These are phyloP conservation scores for Fregata magnificens DNA, from an alignment of 2,113 vertebrate genomes.

Conservation along the genomic window DNA sequence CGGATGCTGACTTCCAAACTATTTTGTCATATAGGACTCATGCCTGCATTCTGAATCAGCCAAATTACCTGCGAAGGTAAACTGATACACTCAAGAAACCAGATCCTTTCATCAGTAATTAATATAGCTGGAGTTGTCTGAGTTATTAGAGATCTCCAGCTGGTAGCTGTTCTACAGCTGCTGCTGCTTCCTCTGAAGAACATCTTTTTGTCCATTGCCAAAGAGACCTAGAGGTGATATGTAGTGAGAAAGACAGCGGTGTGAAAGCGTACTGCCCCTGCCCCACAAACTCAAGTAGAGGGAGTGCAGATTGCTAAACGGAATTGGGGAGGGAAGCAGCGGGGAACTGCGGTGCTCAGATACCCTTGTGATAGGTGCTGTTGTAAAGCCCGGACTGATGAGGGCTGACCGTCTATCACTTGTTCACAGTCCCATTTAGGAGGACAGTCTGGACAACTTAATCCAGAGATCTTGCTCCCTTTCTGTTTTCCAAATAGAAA, in stretches of 20 bases:
- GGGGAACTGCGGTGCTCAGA: not conserved
- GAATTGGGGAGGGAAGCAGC: not conserved
- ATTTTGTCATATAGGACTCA: not conserved
- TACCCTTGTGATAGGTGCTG: not conserved
- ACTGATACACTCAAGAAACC: not conserved
- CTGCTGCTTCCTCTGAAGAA: not conserved
- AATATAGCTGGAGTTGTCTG: accelerated
- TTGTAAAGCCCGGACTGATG: accelerated
- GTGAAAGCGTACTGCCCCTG: no score
- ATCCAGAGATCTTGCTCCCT: not conserved
- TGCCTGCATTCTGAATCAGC: not conserved
- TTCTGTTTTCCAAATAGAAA: not conserved
- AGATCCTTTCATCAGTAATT: not conserved
- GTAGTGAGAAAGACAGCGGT: not conserved
- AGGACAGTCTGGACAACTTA: not conserved
- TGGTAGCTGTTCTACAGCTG: not conserved
- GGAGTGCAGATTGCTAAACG: not conserved
- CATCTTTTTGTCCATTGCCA: not conserved
- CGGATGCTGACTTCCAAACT: not conserved
- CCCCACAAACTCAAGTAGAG: accelerated
- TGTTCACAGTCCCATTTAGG: not conserved
- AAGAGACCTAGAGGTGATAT: not conserved
- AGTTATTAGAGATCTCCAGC: not conserved
- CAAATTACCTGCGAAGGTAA: not conserved
- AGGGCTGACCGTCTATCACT: not conserved